Evolutionary conservation across 1,140 invertebrate species (phyloP).

Genomic region (Gyrodactylus bullatarudis): DNA sequence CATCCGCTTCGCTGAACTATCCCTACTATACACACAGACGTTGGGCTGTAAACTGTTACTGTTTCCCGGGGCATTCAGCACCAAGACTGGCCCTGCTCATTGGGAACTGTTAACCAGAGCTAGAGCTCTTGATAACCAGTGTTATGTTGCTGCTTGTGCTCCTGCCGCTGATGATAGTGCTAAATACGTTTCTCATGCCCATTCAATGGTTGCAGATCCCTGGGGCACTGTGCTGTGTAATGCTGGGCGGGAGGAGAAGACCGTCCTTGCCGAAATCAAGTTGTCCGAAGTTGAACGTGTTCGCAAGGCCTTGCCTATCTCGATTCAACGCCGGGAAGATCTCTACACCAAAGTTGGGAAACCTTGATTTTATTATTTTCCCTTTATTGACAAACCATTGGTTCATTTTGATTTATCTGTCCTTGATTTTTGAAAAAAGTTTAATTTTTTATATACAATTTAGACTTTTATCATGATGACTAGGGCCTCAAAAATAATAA

Average conservation of each 20-base stretch:
- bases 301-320: conserved; percentile 40
- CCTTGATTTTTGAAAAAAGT: too few species aligned
- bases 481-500: too few species aligned
- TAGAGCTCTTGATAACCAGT: conserved; percentile 46
- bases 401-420: too few species aligned
- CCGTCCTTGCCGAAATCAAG: conserved; percentile 40
- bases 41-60: conserved; percentile 42
- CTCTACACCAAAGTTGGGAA: conserved; percentile 26
- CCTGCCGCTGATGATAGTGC: conserved; percentile 36
- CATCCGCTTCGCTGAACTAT: conserved; percentile 31
- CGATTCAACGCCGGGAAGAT: conserved; percentile 37
- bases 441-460: too few species aligned
- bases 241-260: conserved; percentile 31
- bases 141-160: conserved; percentile 23
- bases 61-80: conserved; percentile 73
- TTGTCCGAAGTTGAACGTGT: conserved; percentile 34
- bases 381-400: too few species aligned
- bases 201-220: conserved; percentile 45
- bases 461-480: too few species aligned
- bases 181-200: conserved; percentile 52
- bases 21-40: conserved; percentile 1
- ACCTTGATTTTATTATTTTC: too few species aligned
- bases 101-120: conserved; percentile 48
- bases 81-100: conserved; percentile 63
- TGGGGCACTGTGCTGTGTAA: conserved; percentile 43